Evolutionary conservation across 2,113 vertebrate species (phyloP).

Genomic region (Vicugna pacos): DNA sequence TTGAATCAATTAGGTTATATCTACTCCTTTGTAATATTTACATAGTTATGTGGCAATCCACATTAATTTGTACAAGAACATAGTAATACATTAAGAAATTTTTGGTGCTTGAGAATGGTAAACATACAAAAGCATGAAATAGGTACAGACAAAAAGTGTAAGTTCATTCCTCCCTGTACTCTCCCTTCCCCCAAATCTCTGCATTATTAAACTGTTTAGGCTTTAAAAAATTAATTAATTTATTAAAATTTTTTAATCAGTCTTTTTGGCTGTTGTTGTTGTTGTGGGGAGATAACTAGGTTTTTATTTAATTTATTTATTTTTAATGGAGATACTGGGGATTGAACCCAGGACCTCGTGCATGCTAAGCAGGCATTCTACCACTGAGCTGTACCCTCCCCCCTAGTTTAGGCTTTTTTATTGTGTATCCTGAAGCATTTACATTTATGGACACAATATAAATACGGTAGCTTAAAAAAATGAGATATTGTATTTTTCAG

Average conservation of each 20-base stretch:
- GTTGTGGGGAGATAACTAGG: too few species aligned
- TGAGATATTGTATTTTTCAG: slow-evolving; percentile 19
- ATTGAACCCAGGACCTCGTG: too few species aligned
- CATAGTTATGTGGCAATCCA: slow-evolving; percentile 14
- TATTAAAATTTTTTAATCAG: too few species aligned
- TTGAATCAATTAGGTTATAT: slow-evolving; percentile 29
- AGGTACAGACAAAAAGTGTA: background rate
- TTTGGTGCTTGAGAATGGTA: slow-evolving; percentile 30
- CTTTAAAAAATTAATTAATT: background rate
- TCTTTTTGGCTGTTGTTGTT: too few species aligned
- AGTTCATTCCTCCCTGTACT: background rate
- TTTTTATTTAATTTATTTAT: too few species aligned
- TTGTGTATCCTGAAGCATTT: background rate
- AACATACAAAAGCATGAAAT: background rate
- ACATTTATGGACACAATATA: background rate
- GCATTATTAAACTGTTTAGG: background rate
- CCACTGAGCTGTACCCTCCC: too few species aligned
- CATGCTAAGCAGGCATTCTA: too few species aligned
- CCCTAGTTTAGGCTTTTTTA: background rate
- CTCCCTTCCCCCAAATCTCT: background rate
- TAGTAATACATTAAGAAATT: background rate
- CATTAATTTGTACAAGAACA: background rate
- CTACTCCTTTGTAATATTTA: slow-evolving; percentile 18
- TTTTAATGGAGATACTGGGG: too few species aligned
- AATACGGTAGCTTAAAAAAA: slow-evolving; percentile 32